Evolutionary conservation across 2,888 invertebrate genomes (phyloP).

Genomic region (Hypselothyrea guttata): DNA sequence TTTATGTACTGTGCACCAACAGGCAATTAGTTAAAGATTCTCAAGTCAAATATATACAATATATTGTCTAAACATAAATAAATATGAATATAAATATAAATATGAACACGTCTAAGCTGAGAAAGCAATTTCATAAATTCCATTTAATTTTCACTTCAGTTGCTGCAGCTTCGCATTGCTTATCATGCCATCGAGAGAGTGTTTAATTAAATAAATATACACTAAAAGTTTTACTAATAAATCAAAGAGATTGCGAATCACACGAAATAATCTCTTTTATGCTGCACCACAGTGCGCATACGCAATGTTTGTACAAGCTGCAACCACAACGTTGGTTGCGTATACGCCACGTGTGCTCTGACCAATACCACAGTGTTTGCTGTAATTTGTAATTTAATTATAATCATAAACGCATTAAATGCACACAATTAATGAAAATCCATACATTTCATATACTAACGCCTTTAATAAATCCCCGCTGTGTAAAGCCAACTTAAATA

Average conservation of each 20-base stretch:
- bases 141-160: neutral
- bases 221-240: too few species aligned
- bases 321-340: neutral
- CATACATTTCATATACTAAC: neutral
- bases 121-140: conserved; percentile 1
- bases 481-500: conserved; percentile 1
- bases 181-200: too few species aligned
- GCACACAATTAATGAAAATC: conserved; percentile 4
- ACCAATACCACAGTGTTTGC: conserved; percentile 20
- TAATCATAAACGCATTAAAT: conserved; percentile 28
- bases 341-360: too few species aligned
- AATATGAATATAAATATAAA: too few species aligned
- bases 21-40: conserved; percentile 42
- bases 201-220: too few species aligned
- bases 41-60: neutral
- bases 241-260: too few species aligned
- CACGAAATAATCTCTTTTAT: conserved; percentile 7
- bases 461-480: too few species aligned
- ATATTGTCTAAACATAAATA: too few species aligned
- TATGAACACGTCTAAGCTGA: too few species aligned
- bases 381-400: conserved; percentile 45
- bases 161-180: too few species aligned
- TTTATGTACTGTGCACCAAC: conserved; percentile 55
- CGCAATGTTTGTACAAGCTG: conserved; percentile 18
- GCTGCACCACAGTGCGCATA: conserved; percentile 36